Evolutionary conservation across 2,113 vertebrate genomes (phyloP).

Genomic region (Dinomys branickii): DNA sequence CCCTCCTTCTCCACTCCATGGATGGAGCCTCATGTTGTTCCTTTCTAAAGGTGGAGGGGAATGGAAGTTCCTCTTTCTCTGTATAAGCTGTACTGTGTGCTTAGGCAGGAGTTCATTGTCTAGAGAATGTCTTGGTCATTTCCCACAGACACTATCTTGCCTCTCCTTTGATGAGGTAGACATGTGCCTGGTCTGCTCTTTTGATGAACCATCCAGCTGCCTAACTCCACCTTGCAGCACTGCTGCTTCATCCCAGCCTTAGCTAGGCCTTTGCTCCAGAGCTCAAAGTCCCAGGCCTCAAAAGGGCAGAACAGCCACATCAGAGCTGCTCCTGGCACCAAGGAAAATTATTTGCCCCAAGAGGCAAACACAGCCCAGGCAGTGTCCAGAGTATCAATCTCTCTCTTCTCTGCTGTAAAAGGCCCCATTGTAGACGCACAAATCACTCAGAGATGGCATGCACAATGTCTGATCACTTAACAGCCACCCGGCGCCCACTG

Average conservation of each 20-base stretch:
- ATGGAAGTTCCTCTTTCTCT: not conserved
- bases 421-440: slow-evolving; percentile 79
- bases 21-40: not conserved
- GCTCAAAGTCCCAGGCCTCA: slow-evolving; percentile 61
- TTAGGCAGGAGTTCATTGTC: not conserved
- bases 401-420: slow-evolving; percentile 79
- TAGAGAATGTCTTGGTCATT: not conserved
- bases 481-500: slow-evolving; percentile 58
- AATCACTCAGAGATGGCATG: slow-evolving; percentile 78
- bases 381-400: slow-evolving; percentile 78
- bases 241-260: not conserved
- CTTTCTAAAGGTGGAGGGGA: not conserved
- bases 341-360: slow-evolving; percentile 77
- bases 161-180: not conserved
- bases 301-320: slow-evolving; percentile 56
- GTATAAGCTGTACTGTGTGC: not conserved
- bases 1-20: not conserved
- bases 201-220: not conserved
- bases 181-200: not conserved
- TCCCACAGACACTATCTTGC: not conserved
- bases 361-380: slow-evolving; percentile 73
- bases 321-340: slow-evolving; percentile 81
- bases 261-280: not conserved
- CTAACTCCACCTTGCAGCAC: not conserved
- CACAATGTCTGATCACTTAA: slow-evolving; percentile 78